Conservation (phyloP, 2,888 invertebrate genomes). For the Julus scanicus region DNA sequence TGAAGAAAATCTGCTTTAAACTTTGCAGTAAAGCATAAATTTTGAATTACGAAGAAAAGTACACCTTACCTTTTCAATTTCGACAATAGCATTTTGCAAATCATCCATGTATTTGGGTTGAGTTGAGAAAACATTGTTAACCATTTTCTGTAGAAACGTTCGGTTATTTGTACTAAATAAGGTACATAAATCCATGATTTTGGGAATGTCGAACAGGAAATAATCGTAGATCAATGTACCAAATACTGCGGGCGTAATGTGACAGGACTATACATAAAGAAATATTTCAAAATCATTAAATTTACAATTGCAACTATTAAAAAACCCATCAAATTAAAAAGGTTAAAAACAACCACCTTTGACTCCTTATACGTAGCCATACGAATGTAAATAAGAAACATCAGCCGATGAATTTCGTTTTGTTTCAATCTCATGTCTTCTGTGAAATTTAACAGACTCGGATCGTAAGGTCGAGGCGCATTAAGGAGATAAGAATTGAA, state of each 20-base stretch:
- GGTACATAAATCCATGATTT: slow-evolving; percentile 81
- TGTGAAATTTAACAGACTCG: slow-evolving; percentile 64
- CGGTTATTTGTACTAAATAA: slow-evolving; percentile 78
- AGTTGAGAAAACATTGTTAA: slow-evolving; percentile 74
- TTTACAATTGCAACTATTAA: slow-evolving; percentile 46
- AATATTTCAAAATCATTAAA: slow-evolving; percentile 48
- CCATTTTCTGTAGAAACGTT: slow-evolving; percentile 72
- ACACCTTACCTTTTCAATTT: slow-evolving; percentile 64
- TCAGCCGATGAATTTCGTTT: slow-evolving; percentile 67
- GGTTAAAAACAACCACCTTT: slow-evolving; percentile 68
- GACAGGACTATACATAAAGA: slow-evolving; percentile 62
- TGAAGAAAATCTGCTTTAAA: no score
- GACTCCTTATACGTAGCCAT: slow-evolving; percentile 83
- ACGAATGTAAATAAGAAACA: slow-evolving; percentile 79
- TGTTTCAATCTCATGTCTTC: slow-evolving; percentile 63
- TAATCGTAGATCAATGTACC: slow-evolving; percentile 80
- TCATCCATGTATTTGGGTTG: slow-evolving; percentile 77
- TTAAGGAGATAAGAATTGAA: slow-evolving; percentile 80
- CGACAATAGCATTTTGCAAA: slow-evolving; percentile 63
- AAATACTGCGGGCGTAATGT: slow-evolving; percentile 75
- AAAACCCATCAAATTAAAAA: neutral
- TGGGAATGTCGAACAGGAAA: slow-evolving; percentile 84
- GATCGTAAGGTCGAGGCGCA: slow-evolving; percentile 76
- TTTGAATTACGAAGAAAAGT: neutral
- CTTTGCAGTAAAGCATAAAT: no score